Evolutionary conservation across 1,140 invertebrate species (phyloP), one percentile per base, ranked within the genome.

Genomic region (Apocrypta bakeri): DNA sequence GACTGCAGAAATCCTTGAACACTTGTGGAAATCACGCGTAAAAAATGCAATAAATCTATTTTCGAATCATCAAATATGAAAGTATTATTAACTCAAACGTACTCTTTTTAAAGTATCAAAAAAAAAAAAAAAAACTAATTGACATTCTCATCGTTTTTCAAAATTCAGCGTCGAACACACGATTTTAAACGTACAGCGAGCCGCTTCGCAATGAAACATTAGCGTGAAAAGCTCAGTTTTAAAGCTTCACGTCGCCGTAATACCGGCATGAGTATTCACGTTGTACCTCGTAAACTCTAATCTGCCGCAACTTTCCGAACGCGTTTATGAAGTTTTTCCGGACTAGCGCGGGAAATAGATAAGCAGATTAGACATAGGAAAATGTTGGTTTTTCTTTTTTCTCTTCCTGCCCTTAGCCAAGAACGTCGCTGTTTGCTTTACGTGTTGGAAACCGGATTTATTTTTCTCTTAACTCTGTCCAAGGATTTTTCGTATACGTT

Each of bases 291-390:
- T n/a, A 69, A 68, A 79, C 40, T 69, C 37, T 79, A 56, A 56
- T 79, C 40, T 48, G 64, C 24, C 66, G 27, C 64, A 63, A 64
- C 76, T 68, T 64, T 66, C 21, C 33, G 61, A 66, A 64, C 37
- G 76, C 61, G 64, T 42, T 79, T 79, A 68, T 31, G 31, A 79
- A 56, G 33, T 71, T 79, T 56, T 71, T 2, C 9, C 21, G 27
- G 25, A 24, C n/a, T n/a, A 61, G 31, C 9, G 4, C 21, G 17
- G 21, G 48, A 56, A n/a, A 2, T 17, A 56, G 71, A 75, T 75
- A 75, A 75, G 73, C 73, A 25, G 73, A 42, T 75, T 31, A 24
- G 27, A 24, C 3, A 0, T 56, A 37, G 17, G 48, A 6, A 7
- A 31, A 37, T 21, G 29, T 33, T 72, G 2, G 3, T 2, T 24